Evolutionary conservation across 2,888 invertebrate species (phyloP).

Genomic region (Melinopterus prodromus): DNA sequence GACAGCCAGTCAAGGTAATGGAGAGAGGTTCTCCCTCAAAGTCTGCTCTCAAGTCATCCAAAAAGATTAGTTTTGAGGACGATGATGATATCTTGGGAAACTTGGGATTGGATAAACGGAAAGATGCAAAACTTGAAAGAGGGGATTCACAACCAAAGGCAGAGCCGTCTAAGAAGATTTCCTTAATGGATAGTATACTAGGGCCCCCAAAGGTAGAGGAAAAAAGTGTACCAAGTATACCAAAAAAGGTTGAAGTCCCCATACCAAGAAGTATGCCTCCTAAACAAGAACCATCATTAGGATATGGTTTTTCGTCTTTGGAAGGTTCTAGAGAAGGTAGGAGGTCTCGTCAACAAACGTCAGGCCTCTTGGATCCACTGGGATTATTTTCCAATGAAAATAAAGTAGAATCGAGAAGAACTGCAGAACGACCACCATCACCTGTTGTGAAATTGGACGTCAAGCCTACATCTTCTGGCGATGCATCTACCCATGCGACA

Average conservation of each 20-base stretch:
- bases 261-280: slow-evolving; percentile 24
- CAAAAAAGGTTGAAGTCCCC: slow-evolving; percentile 40
- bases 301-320: slow-evolving; percentile 32
- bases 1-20: slow-evolving; percentile 34
- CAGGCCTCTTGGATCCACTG: slow-evolving; percentile 65
- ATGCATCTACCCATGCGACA: slow-evolving; percentile 40
- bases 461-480: neutral
- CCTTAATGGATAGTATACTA: slow-evolving; percentile 55
- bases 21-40: slow-evolving; percentile 31
- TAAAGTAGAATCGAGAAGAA: slow-evolving; percentile 8
- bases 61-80: slow-evolving; percentile 53
- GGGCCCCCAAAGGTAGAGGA: slow-evolving; percentile 47
- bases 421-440: slow-evolving; percentile 16
- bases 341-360: slow-evolving; percentile 43
- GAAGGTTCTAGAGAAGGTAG: slow-evolving; percentile 50
- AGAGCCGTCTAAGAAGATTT: slow-evolving; percentile 41
- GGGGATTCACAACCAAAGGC: slow-evolving; percentile 34
- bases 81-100: slow-evolving; percentile 53
- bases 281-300: neutral
- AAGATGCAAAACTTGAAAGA: slow-evolving; percentile 33
- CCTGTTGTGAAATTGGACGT: slow-evolving; percentile 18
- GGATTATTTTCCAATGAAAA: slow-evolving; percentile 61
- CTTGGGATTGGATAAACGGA: slow-evolving; percentile 46
- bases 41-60: slow-evolving; percentile 35
- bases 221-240: slow-evolving; percentile 46